These are phyloP conservation scores for Muscicapa comitata DNA, from an alignment of 2,797 vertebrate genomes.

Conservation along the genomic window DNA sequence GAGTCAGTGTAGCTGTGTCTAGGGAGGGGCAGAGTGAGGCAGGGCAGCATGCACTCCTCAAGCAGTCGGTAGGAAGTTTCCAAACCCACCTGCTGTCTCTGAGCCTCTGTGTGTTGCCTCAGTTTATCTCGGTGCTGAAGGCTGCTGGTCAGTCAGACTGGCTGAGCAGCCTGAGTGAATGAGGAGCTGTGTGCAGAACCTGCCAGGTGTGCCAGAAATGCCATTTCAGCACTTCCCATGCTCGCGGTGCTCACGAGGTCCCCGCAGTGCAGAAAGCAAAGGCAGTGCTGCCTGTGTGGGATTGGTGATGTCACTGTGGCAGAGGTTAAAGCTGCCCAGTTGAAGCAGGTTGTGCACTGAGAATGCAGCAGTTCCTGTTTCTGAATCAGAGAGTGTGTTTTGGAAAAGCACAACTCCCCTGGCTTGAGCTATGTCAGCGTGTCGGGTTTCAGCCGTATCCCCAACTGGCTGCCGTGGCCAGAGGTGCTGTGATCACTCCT, in stretches of 20 bases:
- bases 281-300: background rate
- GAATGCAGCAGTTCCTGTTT: background rate
- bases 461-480: accelerated
- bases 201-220: background rate
- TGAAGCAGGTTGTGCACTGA: background rate
- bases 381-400: background rate
- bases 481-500: accelerated
- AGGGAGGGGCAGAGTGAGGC: background rate
- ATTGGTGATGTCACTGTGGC: background rate
- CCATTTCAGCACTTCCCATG: background rate
- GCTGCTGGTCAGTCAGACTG: background rate
- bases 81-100: background rate
- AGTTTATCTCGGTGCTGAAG: background rate
- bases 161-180: background rate
- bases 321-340: background rate
- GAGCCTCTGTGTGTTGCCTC: background rate
- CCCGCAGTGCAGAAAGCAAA: background rate
- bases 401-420: background rate
- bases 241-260: background rate
- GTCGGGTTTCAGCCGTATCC: background rate
- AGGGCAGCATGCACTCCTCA: background rate
- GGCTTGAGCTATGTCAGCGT: accelerated
- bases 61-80: background rate
- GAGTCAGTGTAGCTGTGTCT: background rate
- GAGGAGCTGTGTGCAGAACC: background rate